Conservation (phyloP, 2,888 invertebrate genomes). For the Torymus auratus region DNA sequence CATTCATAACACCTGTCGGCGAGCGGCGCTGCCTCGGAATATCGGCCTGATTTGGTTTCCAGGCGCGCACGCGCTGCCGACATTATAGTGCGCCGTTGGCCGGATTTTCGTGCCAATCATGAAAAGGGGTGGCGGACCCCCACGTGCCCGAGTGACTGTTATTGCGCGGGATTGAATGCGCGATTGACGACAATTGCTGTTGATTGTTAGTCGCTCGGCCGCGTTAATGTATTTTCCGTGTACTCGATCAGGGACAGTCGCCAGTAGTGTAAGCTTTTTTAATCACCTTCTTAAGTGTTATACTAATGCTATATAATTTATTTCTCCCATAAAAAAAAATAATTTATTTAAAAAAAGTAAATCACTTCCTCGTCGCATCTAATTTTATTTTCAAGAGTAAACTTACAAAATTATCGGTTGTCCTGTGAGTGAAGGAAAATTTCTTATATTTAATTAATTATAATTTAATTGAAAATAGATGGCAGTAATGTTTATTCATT, state of each 20-base stretch:
- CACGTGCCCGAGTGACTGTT: not conserved
- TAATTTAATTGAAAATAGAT: no score
- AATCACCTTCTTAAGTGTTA: no score
- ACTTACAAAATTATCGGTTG: no score
- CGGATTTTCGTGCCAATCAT: constrained; percentile 36
- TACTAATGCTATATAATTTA: no score
- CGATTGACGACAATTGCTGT: constrained; percentile 28
- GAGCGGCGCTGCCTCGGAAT: constrained; percentile 25
- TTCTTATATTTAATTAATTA: no score
- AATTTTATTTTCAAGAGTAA: no score
- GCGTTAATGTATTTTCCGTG: constrained; percentile 16
- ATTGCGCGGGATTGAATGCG: constrained; percentile 25
- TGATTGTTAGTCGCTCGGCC: not conserved
- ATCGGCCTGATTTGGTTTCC: constrained; percentile 59
- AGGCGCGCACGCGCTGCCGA: not conserved
- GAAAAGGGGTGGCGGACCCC: not conserved
- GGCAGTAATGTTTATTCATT: no score
- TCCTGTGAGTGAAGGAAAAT: no score
- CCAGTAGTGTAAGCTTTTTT: not conserved
- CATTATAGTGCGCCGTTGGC: not conserved
- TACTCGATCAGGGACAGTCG: not conserved
- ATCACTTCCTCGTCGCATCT: no score
- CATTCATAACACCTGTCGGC: constrained; percentile 74
- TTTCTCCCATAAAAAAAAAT: no score
- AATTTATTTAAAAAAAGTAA: no score